Conservation (phyloP, 2,888 invertebrate genomes). For the Microctonus brassicae region DNA sequence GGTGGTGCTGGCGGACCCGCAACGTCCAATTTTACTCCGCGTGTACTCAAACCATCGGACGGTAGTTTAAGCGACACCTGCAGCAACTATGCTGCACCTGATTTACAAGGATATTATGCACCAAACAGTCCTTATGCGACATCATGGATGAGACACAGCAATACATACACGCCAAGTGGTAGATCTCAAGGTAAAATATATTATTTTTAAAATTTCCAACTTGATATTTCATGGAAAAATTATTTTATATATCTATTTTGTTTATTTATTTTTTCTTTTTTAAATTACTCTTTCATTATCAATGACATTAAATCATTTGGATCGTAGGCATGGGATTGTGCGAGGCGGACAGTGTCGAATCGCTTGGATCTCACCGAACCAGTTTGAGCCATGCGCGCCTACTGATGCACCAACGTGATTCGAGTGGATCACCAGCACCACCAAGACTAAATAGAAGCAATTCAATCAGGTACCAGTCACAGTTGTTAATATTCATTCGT, state of each 20-base stretch:
- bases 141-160: constrained; percentile 85
- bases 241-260: no score
- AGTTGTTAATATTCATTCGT: neutral
- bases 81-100: constrained; percentile 80
- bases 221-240: neutral
- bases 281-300: no score
- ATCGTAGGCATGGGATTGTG: constrained; percentile 73
- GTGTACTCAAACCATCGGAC: constrained; percentile 72
- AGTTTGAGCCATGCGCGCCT: constrained; percentile 82
- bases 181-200: constrained; percentile 60
- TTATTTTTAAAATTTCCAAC: neutral
- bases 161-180: constrained; percentile 70
- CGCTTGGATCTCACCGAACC: constrained; percentile 80
- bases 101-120: constrained; percentile 68
- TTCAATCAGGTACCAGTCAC: constrained; percentile 82
- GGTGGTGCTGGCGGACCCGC: constrained; percentile 55
- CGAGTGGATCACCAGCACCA: constrained; percentile 76
- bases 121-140: constrained; percentile 79
- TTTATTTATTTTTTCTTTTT: neutral
- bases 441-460: constrained; percentile 88
- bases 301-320: constrained; percentile 3
- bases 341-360: constrained; percentile 92
- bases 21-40: constrained; percentile 64
- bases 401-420: constrained; percentile 73
- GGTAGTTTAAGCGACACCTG: constrained; percentile 90